Conservation (phyloP, 2,888 invertebrate species). For the Drosophila nigricruria region DNA sequence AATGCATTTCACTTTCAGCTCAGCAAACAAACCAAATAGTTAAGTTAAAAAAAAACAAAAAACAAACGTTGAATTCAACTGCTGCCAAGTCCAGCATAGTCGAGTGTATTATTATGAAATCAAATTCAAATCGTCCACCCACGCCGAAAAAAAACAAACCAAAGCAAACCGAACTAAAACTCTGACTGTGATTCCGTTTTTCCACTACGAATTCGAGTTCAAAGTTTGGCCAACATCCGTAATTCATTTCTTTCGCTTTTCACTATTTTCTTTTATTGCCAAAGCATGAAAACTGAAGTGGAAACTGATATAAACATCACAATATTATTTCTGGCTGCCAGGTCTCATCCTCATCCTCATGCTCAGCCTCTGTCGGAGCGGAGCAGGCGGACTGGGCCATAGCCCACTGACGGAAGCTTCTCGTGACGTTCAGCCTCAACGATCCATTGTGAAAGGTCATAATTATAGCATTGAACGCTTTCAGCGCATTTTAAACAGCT, state of each 20-base stretch:
- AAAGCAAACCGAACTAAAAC: background rate
- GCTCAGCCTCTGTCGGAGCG: too few relatives aligned
- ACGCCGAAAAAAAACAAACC: slow-evolving; percentile 49
- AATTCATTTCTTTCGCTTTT: slow-evolving; percentile 64
- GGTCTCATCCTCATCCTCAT: slow-evolving; percentile 25
- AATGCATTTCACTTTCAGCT: slow-evolving; percentile 77
- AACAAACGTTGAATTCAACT: slow-evolving; percentile 43
- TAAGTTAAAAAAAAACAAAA: slow-evolving; percentile 11
- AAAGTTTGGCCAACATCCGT: slow-evolving; percentile 58
- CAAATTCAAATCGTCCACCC: slow-evolving; percentile 57
- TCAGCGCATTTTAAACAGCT: slow-evolving; percentile 4
- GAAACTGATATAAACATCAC: slow-evolving; percentile 62
- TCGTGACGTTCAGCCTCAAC: slow-evolving; percentile 41
- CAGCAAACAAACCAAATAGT: slow-evolving; percentile 66
- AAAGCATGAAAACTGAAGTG: slow-evolving; percentile 43
- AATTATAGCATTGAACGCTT: slow-evolving; percentile 21
- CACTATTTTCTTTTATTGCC: slow-evolving; percentile 56
- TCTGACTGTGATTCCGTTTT: slow-evolving; percentile 43
- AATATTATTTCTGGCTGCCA: slow-evolving; percentile 13
- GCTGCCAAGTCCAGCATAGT: slow-evolving; percentile 21
- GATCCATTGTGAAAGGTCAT: slow-evolving; percentile 22
- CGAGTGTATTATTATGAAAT: slow-evolving; percentile 75
- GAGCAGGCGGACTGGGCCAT: slow-evolving; percentile 42
- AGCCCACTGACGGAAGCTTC: slow-evolving; percentile 61
- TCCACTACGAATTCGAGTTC: slow-evolving; percentile 70